Evolutionary conservation across 64 coral and sea anemone genomes (phyloP).

Genomic region (Montipora cactus): DNA sequence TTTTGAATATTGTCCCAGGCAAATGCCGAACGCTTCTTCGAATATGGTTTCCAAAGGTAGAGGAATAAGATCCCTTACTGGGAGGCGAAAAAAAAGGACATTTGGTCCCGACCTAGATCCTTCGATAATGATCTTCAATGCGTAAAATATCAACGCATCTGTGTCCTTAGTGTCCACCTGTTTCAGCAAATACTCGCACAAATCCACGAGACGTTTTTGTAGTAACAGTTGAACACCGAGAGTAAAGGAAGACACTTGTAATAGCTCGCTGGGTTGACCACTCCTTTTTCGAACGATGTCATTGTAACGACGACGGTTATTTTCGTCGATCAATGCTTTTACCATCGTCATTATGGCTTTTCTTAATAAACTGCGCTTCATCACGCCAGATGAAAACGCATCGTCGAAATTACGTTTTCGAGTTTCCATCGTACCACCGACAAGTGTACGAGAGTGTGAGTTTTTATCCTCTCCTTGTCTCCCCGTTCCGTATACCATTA

Average conservation of each 20-base stretch:
- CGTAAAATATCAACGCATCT: background rate
- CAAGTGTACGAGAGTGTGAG: background rate
- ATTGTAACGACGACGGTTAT: background rate
- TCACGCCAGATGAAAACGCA: background rate
- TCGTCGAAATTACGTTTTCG: background rate
- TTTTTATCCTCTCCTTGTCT: background rate
- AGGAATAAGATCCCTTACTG: background rate
- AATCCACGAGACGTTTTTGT: background rate
- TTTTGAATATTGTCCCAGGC: background rate
- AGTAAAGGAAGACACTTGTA: background rate
- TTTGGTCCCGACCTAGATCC: background rate
- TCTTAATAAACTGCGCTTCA: background rate
- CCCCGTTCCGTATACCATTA: background rate
- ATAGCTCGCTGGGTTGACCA: background rate
- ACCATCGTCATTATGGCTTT: background rate
- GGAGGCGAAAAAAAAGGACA: background rate
- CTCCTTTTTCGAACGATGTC: background rate
- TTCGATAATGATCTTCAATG: background rate
- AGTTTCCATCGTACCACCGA: background rate
- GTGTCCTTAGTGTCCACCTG: background rate
- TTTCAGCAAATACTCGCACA: background rate
- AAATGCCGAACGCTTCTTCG: background rate
- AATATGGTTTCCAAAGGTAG: background rate
- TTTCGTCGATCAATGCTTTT: background rate
- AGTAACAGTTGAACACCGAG: background rate